Conservation (phyloP, 2,888 invertebrate genomes). For the Luffia ferchaultella region DNA sequence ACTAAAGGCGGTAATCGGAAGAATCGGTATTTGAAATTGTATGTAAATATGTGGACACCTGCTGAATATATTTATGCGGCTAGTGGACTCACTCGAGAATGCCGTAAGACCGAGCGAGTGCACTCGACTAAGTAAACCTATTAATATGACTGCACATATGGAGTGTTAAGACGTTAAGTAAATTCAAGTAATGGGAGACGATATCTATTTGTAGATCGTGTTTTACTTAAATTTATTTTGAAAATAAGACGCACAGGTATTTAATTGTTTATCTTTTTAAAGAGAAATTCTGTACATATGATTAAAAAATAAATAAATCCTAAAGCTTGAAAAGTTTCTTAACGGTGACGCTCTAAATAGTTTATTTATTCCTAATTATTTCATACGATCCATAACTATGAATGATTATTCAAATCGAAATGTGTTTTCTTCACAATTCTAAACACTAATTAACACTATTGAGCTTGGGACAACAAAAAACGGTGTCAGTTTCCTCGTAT, state of each 20-base stretch:
- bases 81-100: conserved; percentile 2
- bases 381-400: too few relatives aligned
- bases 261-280: too few relatives aligned
- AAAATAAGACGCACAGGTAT: too few relatives aligned
- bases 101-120: conserved; percentile 39
- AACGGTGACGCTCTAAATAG: too few relatives aligned
- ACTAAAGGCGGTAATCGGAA: conserved; percentile 40
- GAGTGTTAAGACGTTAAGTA: conserved; percentile 43
- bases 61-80: conserved; percentile 53
- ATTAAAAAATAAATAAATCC: too few relatives aligned
- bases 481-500: not conserved
- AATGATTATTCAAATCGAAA: too few relatives aligned
- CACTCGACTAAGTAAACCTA: conserved; percentile 55
- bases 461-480: too few relatives aligned
- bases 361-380: too few relatives aligned
- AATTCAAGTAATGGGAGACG: conserved; percentile 8
- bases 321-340: too few relatives aligned
- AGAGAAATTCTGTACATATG: too few relatives aligned
- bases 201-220: not conserved
- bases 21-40: conserved; percentile 53
- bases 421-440: too few relatives aligned
- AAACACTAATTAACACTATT: too few relatives aligned
- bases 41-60: conserved; percentile 63
- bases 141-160: conserved; percentile 38
- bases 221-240: not conserved